Conservation (phyloP, 1,140 invertebrate genomes). For the Littorina saxatilis region DNA sequence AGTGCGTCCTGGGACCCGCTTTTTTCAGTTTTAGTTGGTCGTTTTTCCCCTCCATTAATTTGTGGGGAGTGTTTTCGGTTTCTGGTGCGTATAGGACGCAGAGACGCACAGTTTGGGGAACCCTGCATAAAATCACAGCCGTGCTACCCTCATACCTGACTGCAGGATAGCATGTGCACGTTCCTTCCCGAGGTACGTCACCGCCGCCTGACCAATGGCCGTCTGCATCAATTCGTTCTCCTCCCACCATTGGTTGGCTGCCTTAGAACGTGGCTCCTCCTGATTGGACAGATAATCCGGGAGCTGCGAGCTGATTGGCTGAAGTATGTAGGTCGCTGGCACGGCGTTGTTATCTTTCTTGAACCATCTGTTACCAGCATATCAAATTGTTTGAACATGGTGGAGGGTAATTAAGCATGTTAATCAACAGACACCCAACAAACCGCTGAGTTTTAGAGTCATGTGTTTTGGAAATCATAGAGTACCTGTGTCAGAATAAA, state of each 20-base stretch:
- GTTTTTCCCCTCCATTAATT: too few relatives aligned
- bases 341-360: slow-evolving; percentile 80
- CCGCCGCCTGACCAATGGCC: slow-evolving; percentile 45
- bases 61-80: too few relatives aligned
- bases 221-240: slow-evolving; percentile 50
- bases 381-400: neutral
- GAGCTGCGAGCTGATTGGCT: slow-evolving; percentile 74
- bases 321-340: slow-evolving; percentile 85
- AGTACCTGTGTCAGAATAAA: too few relatives aligned
- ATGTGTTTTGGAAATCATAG: too few relatives aligned
- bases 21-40: too few relatives aligned
- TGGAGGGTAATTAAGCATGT: neutral
- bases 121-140: too few relatives aligned
- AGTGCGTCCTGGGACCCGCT: too few relatives aligned
- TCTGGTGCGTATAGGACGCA: too few relatives aligned
- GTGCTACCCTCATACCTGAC: slow-evolving; percentile 39
- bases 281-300: slow-evolving; percentile 52
- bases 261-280: slow-evolving; percentile 40
- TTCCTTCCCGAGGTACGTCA: slow-evolving; percentile 41
- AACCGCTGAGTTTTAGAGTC: neutral
- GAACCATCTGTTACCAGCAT: slow-evolving; percentile 86
- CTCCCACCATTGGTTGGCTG: slow-evolving; percentile 51
- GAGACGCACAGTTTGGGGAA: too few relatives aligned
- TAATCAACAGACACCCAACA: neutral
- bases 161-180: slow-evolving; percentile 52